Evolutionary conservation across 2,113 vertebrate genomes (phyloP), one percentile per base, ranked within the genome.

Genomic region (Phrynosoma blainvillii): DNA sequence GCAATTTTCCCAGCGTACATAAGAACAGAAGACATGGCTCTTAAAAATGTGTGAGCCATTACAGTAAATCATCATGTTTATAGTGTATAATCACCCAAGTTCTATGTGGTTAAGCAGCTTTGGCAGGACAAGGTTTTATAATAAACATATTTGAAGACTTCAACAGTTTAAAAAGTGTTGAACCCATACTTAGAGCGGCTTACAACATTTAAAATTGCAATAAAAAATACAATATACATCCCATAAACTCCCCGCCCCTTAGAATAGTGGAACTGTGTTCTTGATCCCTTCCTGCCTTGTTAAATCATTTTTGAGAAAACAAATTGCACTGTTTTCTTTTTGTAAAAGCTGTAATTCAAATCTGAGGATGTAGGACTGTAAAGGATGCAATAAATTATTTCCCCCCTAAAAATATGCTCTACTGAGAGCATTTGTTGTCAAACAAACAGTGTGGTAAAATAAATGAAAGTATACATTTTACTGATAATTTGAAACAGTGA

Each of bases 41-140:
- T 95, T 95, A 94, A 94, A 96, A 95, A 95, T 94, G 92, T 90
- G 93, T 88, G 88, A 94, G 78, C 91, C 87, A 91, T 91, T 93
- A 83, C 90, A 87, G 92, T 93, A 95, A 95, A 95, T 94, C 94
- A 93, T 91, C 90, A 91, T 92, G 88, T 94, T 93, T 91, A 86
- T 85, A 80, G 88, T 93, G 91, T 89, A 82, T 80, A 85, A 83
- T 93, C 93, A 94, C 62, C 87, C 87, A 95, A 91, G 90, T 91
- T 94, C 75, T 90, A 81, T 84, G 89, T 91, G 92, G 62, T 80
- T 91, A 0, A 70, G 42, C 80, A 14, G 90, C 91, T 90, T 88
- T 94, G 91, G 89, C 92, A 95, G 92, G 89, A 86, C 78, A 93
- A 70, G 71, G 90, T 90, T 94, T 91, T 85, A 84, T 91, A 93